Evolutionary conservation across 1,140 invertebrate genomes (phyloP).

Genomic region (Callitettix versicolor): DNA sequence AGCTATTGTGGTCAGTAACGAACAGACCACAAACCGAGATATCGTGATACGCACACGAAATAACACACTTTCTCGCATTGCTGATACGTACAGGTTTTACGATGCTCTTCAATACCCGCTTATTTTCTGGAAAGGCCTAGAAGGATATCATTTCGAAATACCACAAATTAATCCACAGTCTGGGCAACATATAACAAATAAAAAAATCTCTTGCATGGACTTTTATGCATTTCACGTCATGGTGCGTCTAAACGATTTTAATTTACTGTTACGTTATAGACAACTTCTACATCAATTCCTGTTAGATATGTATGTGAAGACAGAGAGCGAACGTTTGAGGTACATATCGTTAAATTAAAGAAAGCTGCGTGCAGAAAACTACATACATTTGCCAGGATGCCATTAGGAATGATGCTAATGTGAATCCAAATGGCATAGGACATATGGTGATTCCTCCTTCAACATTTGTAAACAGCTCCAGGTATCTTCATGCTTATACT

Average conservation of each 20-base stretch:
- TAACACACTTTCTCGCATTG: too few species aligned
- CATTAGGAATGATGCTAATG: constrained; percentile 20
- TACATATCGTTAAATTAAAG: constrained; percentile 30
- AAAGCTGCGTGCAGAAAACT: constrained; percentile 26
- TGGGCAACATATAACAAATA: too few species aligned
- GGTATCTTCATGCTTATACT: constrained; percentile 33
- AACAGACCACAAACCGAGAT: too few species aligned
- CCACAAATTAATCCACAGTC: too few species aligned
- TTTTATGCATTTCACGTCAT: constrained; percentile 27
- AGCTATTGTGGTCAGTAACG: background rate
- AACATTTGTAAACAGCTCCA: constrained; percentile 32
- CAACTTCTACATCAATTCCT: constrained; percentile 32
- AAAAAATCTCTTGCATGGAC: too few species aligned
- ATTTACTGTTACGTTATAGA: constrained; percentile 23
- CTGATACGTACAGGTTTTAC: background rate
- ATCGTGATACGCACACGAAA: too few species aligned
- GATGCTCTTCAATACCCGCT: background rate
- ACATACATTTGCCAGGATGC: constrained; percentile 30
- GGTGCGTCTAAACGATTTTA: constrained; percentile 1
- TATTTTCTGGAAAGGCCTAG: background rate
- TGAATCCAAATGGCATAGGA: constrained; percentile 14
- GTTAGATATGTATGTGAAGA: constrained; percentile 35
- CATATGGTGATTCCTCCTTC: constrained; percentile 32
- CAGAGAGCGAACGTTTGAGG: constrained; percentile 34
- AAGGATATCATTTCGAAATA: background rate